phyloP scores from a whole-genome alignment of 2,113 vertebrate genomes.

The Chloropsis cyanopogon region DNA sequence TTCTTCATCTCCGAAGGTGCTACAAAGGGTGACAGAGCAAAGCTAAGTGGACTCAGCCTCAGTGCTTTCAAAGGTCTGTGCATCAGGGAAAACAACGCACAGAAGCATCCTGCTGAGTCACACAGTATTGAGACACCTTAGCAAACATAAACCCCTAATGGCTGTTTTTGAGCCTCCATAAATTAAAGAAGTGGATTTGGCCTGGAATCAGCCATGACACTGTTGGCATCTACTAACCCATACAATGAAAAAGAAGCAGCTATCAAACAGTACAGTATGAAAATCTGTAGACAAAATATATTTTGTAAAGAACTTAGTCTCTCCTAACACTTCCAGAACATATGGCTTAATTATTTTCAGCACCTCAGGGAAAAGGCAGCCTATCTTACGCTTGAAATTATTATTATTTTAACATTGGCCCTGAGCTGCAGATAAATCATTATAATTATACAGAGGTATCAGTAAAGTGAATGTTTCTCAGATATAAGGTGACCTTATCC shows the following conservation, averaged over 20 bases:
- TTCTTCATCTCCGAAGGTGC: background rate
- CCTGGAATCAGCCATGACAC: background rate
- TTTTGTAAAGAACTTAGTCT: background rate
- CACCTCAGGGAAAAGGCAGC: background rate
- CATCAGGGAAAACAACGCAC: background rate
- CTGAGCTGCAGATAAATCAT: background rate
- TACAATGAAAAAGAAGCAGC: background rate
- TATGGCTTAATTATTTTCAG: background rate
- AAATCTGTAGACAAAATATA: background rate
- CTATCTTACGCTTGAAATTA: background rate
- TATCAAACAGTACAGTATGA: background rate
- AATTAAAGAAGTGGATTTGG: background rate
- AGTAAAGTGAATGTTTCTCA: background rate
- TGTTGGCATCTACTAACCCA: background rate
- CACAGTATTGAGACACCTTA: background rate
- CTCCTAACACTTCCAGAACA: background rate
- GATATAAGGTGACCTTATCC: conserved; percentile 14
- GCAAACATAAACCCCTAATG: background rate
- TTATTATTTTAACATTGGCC: background rate
- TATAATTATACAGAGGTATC: background rate
- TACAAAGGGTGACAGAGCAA: background rate
- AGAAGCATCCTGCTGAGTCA: background rate
- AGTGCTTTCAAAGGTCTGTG: background rate
- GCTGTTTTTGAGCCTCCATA: background rate
- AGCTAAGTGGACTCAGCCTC: background rate